phyloP scores from a whole-genome alignment of 2,888 invertebrate genomes.

The Andrena fulva region DNA sequence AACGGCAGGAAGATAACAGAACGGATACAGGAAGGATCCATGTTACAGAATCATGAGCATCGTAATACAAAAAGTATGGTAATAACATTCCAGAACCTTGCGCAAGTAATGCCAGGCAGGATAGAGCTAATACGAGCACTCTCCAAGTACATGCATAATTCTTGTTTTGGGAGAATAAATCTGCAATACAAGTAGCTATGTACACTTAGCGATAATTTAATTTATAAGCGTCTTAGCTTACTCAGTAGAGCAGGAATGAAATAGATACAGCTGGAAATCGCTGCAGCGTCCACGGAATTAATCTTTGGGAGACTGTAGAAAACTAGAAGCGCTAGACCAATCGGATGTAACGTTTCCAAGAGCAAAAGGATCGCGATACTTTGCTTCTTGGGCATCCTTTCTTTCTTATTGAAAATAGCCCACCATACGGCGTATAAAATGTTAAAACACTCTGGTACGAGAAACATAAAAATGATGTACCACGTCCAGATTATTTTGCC shows the following conservation, averaged over 20 bases:
- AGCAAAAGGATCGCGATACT: constrained; percentile 88
- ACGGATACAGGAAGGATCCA: constrained; percentile 89
- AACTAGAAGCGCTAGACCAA: constrained; percentile 91
- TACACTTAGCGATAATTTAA: not conserved
- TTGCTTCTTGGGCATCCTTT: constrained; percentile 86
- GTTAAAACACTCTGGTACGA: constrained; percentile 91
- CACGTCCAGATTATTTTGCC: constrained; percentile 92
- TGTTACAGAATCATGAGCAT: constrained; percentile 77
- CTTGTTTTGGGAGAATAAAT: constrained; percentile 42
- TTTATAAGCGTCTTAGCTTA: constrained; percentile 81
- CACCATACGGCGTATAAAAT: constrained; percentile 90
- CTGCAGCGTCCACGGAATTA: constrained; percentile 92
- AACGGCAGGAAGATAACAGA: constrained; percentile 90
- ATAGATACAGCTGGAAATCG: constrained; percentile 94
- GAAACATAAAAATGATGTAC: constrained; percentile 91
- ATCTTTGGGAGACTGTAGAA: constrained; percentile 92
- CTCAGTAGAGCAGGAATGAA: constrained; percentile 92
- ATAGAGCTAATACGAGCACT: constrained; percentile 24
- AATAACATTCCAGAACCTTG: constrained; percentile 89
- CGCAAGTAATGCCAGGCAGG: constrained; percentile 87
- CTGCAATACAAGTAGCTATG: constrained; percentile 35
- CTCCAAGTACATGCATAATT: not conserved
- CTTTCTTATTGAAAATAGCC: constrained; percentile 90
- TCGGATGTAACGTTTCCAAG: constrained; percentile 92
- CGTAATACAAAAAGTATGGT: constrained; percentile 88